Percentiles rank a stretch among this genome's conserved stretches.
phyloP scores from a whole-genome alignment of 2,113 vertebrate species.

The Syngnathus scovelli region DNA sequence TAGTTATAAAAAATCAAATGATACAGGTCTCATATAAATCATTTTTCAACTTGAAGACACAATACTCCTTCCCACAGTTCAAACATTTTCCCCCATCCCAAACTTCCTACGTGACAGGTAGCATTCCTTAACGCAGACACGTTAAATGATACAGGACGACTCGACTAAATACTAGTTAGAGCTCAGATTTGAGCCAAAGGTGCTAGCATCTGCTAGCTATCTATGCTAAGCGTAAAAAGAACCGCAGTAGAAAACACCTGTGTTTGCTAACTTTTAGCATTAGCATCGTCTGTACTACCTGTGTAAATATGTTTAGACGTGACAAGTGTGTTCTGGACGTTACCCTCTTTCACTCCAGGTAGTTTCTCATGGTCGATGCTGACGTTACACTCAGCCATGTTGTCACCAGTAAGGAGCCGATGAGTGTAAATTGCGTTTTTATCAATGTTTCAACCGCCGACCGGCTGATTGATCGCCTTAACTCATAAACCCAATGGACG shows the following conservation, averaged over 20 bases:
- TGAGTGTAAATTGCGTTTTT: conserved; percentile 49
- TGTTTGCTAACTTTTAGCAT: conserved; percentile 9
- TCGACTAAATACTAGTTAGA: background rate
- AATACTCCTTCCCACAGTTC: background rate
- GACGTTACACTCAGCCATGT: conserved; percentile 74
- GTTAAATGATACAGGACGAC: background rate
- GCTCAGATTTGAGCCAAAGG: background rate
- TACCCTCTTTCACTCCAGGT: conserved; percentile 78
- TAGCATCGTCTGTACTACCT: background rate
- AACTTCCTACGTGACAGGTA: background rate
- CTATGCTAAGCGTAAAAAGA: conserved; percentile 18
- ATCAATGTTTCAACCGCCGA: background rate
- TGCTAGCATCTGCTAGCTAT: conserved; percentile 33
- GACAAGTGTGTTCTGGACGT: conserved; percentile 29
- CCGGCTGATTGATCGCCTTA: conserved; percentile 54
- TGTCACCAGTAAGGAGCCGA: conserved; percentile 52
- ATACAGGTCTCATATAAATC: too few species aligned
- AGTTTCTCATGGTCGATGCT: conserved; percentile 75
- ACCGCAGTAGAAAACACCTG: conserved; percentile 20
- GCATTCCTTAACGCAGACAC: background rate
- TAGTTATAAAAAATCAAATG: too few species aligned
- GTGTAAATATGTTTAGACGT: conserved; percentile 4
- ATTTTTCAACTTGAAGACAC: background rate
- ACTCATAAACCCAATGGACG: conserved; percentile 62
- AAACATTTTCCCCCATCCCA: background rate